Evolutionary conservation across 2,888 invertebrate genomes (phyloP).

Genomic region (Cephus sareptanus): DNA sequence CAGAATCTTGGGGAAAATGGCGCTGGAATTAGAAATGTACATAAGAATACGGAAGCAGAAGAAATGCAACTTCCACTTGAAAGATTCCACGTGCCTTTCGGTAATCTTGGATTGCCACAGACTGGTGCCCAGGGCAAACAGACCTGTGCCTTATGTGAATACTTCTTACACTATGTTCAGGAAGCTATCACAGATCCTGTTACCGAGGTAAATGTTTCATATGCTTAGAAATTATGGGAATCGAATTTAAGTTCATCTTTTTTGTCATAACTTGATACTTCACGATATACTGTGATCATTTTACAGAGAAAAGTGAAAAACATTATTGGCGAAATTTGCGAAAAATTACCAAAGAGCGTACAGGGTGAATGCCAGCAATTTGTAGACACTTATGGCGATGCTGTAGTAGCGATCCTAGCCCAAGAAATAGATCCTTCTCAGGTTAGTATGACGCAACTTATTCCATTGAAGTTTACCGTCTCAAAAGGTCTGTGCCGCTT

Average conservation of each 20-base stretch:
- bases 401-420: constrained; percentile 80
- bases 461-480: not conserved
- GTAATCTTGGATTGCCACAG: constrained; percentile 30
- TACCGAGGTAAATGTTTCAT: constrained; percentile 70
- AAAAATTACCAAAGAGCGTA: constrained; percentile 73
- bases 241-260: constrained; percentile 9
- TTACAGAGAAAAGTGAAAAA: constrained; percentile 76
- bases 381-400: constrained; percentile 82
- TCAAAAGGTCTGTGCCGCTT: not conserved
- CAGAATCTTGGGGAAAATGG: constrained; percentile 22
- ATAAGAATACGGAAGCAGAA: constrained; percentile 45
- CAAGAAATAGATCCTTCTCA: constrained; percentile 82
- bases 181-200: constrained; percentile 75
- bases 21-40: constrained; percentile 21
- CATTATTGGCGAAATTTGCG: constrained; percentile 77
- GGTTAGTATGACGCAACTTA: constrained; percentile 63
- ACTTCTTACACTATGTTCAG: constrained; percentile 83
- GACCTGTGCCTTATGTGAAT: constrained; percentile 83
- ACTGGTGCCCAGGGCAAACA: constrained; percentile 66
- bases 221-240: not conserved
- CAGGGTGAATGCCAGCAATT: constrained; percentile 78
- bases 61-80: constrained; percentile 68
- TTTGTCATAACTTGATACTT: constrained; percentile 13
- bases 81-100: constrained; percentile 58
- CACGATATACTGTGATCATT: constrained; percentile 57